Conservation (phyloP, 2,113 vertebrate species). For the Colius striatus region DNA sequence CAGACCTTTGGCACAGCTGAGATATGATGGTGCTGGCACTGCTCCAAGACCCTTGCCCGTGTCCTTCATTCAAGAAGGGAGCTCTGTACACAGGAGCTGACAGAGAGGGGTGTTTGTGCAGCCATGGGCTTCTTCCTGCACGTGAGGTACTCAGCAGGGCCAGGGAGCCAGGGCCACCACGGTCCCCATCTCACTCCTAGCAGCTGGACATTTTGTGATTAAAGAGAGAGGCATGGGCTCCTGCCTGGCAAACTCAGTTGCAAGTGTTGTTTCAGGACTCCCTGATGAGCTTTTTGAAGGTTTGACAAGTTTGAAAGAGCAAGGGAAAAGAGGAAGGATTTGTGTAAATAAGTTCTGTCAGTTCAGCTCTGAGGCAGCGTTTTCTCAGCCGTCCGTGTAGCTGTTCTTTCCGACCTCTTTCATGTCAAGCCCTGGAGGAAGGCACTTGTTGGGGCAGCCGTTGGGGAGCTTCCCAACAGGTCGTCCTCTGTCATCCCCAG, state of each 20-base stretch:
- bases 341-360: not conserved
- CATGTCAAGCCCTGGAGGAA: not conserved
- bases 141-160: accelerated
- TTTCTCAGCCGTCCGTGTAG: not conserved
- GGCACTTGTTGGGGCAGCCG: accelerated
- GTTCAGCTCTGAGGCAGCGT: not conserved
- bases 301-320: not conserved
- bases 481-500: not conserved
- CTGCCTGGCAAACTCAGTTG: not conserved
- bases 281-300: not conserved
- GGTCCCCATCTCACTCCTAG: accelerated
- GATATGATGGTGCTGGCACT: accelerated
- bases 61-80: not conserved
- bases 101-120: not conserved
- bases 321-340: not conserved
- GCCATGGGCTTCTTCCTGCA: too few relatives aligned
- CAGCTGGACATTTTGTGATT: not conserved
- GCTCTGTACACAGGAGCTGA: not conserved
- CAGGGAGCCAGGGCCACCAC: accelerated
- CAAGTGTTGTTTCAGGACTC: not conserved
- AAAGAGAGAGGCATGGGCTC: not conserved
- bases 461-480: accelerated
- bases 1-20: not conserved
- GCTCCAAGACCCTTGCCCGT: accelerated
- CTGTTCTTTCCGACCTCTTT: not conserved